Conservation (phyloP, 2,888 invertebrate species). For the Lasioglossum lativentre region DNA sequence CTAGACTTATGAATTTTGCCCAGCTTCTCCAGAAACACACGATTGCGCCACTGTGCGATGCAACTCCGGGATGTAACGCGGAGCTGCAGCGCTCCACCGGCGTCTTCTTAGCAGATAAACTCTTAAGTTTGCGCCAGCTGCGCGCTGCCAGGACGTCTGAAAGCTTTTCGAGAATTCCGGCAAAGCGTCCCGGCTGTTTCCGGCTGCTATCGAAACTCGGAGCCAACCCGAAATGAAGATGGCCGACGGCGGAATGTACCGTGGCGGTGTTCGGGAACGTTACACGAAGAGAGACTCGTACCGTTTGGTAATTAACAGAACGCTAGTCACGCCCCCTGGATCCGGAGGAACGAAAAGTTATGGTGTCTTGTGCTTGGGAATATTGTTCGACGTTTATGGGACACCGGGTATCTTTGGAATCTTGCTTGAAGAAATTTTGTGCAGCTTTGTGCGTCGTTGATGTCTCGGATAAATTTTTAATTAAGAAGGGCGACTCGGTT, state of each 20-base stretch:
- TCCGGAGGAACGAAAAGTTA: not conserved
- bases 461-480: not conserved
- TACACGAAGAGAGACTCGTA: not conserved
- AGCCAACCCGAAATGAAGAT: not conserved
- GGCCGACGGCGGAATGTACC: not conserved
- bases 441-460: not conserved
- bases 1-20: not conserved
- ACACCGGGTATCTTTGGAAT: not conserved
- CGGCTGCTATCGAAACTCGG: conserved; percentile 21
- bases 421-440: not conserved
- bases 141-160: conserved; percentile 29
- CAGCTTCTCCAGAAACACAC: not conserved
- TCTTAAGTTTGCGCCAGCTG: conserved; percentile 49
- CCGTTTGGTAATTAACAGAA: not conserved
- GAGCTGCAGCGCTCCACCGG: not conserved
- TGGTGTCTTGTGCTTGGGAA: not conserved
- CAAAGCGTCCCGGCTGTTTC: not conserved
- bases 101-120: conserved; percentile 67
- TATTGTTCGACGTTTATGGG: not conserved
- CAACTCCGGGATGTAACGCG: not conserved
- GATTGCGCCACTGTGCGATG: not conserved
- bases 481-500: not conserved
- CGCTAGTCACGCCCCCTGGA: not conserved
- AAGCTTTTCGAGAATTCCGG: conserved; percentile 37
- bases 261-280: not conserved